Conservation (phyloP, 2,113 vertebrate species). For the Macrotis lagotis region DNA sequence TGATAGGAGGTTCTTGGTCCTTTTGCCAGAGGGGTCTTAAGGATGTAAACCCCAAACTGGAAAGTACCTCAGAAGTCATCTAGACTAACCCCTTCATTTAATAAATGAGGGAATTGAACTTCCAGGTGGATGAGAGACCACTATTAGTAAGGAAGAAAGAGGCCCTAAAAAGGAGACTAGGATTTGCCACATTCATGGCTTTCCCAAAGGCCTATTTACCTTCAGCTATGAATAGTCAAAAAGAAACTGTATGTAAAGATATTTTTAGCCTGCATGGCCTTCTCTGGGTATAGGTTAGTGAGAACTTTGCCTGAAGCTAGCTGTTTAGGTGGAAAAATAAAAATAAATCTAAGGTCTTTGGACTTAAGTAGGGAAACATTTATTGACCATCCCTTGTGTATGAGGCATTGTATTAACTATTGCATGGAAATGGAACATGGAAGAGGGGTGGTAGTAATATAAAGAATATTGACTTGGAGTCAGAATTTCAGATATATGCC, state of each 20-base stretch:
- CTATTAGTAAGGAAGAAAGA: constrained; percentile 33
- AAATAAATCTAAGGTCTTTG: neutral
- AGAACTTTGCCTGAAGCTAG: neutral
- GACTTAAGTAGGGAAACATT: neutral
- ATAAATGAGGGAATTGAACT: neutral
- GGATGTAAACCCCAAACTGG: neutral
- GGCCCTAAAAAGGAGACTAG: constrained; percentile 48
- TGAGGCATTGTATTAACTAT: neutral
- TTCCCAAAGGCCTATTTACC: neutral
- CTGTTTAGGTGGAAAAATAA: neutral
- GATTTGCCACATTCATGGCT: neutral
- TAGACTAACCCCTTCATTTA: neutral
- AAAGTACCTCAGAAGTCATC: neutral
- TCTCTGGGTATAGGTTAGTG: neutral
- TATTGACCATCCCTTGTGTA: neutral
- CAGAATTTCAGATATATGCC: neutral
- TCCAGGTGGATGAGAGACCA: neutral
- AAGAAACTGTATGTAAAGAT: neutral
- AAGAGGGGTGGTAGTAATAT: neutral
- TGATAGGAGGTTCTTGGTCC: neutral
- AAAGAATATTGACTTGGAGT: neutral
- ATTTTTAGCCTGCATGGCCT: neutral
- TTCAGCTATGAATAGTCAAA: neutral
- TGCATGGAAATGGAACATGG: neutral
- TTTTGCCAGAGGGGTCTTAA: neutral